These are phyloP conservation scores for Corythornis vintsioides DNA, from an alignment of 2,113 vertebrate genomes.

Conservation along the genomic window DNA sequence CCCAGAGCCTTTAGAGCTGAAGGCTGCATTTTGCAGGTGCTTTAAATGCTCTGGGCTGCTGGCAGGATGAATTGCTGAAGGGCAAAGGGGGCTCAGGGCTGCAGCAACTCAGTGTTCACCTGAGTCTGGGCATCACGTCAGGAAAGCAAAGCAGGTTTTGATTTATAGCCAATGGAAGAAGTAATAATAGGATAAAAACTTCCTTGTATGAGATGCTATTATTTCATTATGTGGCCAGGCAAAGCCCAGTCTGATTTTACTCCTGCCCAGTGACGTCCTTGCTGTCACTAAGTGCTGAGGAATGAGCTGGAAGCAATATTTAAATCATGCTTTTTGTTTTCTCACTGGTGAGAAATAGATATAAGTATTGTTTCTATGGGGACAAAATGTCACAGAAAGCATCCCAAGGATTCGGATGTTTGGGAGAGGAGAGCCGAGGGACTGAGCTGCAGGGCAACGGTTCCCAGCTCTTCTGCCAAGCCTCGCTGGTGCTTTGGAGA, in stretches of 20 bases:
- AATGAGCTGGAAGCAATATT: not conserved
- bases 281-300: not conserved
- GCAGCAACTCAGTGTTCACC: fast-evolving
- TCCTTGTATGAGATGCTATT: not conserved
- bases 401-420: not conserved
- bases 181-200: not conserved
- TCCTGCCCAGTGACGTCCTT: not conserved
- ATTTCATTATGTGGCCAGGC: not conserved
- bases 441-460: not conserved
- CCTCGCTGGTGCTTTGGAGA: not conserved
- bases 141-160: not conserved
- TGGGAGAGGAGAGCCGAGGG: not conserved
- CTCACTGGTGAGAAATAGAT: not conserved
- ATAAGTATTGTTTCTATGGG: not conserved
- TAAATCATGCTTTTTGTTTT: not conserved
- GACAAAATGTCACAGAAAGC: not conserved
- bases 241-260: not conserved
- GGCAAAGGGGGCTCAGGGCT: fast-evolving
- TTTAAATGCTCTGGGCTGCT: not conserved
- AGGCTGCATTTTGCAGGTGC: not conserved
- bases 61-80: not conserved
- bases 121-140: not conserved
- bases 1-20: not conserved
- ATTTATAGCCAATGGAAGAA: not conserved
- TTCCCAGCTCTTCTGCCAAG: not conserved